These are phyloP conservation scores for Momotus momota DNA, from an alignment of 2,797 vertebrate genomes.

Conservation along the genomic window DNA sequence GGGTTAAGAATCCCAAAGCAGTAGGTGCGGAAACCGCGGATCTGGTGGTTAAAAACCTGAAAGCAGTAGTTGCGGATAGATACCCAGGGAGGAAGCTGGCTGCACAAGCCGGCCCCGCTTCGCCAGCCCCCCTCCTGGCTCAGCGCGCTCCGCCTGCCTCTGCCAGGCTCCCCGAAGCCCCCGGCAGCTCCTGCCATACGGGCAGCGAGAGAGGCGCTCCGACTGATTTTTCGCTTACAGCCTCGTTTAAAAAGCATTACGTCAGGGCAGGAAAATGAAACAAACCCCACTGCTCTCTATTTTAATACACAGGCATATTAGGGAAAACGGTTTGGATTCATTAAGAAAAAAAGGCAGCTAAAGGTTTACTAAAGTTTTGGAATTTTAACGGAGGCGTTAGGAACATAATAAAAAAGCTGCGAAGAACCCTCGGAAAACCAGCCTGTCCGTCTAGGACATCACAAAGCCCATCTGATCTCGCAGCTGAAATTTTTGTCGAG, in stretches of 20 bases:
- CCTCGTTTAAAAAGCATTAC: not conserved
- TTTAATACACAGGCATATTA: not conserved
- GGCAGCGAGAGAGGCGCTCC: not conserved
- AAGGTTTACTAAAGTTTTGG: not conserved
- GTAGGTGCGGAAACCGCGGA: not conserved
- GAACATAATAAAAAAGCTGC: not conserved
- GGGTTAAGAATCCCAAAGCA: not conserved
- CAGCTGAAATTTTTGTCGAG: not conserved
- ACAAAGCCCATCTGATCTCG: not conserved
- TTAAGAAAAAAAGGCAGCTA: not conserved
- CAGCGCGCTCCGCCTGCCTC: rapidly evolving
- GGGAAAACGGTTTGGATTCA: not conserved
- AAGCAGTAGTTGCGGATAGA: not conserved
- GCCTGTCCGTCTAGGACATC: not conserved
- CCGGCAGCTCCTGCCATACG: not conserved
- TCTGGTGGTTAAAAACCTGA: not conserved
- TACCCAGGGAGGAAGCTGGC: rapidly evolving
- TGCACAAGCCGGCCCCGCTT: not conserved
- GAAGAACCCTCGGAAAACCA: not conserved
- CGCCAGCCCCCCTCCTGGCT: not conserved
- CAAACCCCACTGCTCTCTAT: not conserved
- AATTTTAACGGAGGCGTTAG: not conserved
- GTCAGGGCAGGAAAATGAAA: slow-evolving; percentile 7
- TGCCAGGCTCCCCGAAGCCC: not conserved
- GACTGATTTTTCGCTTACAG: not conserved